Base-by-base conservation (phyloP, 1,140 invertebrate species). In the Latrodectus geometricus region DNA sequence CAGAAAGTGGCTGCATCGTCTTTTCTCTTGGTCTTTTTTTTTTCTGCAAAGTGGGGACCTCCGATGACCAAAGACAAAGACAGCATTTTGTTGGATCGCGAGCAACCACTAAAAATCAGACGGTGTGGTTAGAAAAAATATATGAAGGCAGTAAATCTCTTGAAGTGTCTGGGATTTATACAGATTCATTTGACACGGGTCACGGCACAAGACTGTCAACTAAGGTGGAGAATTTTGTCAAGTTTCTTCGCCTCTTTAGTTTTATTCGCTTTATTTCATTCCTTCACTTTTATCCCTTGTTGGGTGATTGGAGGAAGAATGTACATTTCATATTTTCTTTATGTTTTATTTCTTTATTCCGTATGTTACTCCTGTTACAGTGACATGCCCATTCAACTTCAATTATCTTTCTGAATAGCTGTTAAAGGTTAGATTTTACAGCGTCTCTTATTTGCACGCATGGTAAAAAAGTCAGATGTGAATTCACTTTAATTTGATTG, bases 101-200 rank as follows among this genome's bases (percentile, higher is more conserved):
- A 35, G 80, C 54, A 76, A 65, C 56, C 52, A 52, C 20, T 35
- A 9, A 50, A 76, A 9, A 54, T 54, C 7, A 23, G 23, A 35
- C 9, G 35, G 78, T 23, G 66, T 21, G 20, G 52, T 69, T 76
- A 49, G 20, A 35, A 49, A 50, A 73, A 56, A 84, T 84, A 84
- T 84, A 84, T 84, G 82, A 65, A 14, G 48, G 82, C 35, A 15
- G 82, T 84, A 84, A 84, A 84, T 84, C 82, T 76, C 50, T n/a
- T 3, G 21, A 84, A 66, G 73, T 49, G 65, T 84, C 73, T 84
- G 82, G 82, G 54, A 52, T 68, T 84, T 84, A 69, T 84, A 76
- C 12, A 54, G 56, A 52, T 84, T 75, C 82, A 52, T 68, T 66
- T 68, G 9, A 49, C 82, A 15, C 50, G 80, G 80, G 80, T 74